Evolutionary conservation across 1,140 invertebrate genomes (phyloP).

Genomic region (Drosophila littoralis): DNA sequence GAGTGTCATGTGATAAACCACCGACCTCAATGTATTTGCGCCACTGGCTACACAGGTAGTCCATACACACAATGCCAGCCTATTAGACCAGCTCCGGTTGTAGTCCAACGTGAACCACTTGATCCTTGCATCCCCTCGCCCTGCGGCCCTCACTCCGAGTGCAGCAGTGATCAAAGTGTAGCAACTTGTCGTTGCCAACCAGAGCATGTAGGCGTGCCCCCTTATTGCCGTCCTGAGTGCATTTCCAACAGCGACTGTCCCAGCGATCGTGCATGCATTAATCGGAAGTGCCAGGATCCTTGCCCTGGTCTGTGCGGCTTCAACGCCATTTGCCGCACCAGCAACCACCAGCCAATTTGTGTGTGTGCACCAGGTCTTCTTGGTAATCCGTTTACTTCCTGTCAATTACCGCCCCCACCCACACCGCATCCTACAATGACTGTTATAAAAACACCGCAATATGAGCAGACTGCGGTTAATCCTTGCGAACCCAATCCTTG

Average conservation of each 20-base stretch:
- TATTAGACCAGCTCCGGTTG: constrained; percentile 86
- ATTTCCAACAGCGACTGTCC: constrained; percentile 88
- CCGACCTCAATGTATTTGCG: constrained; percentile 91
- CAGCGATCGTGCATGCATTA: constrained; percentile 88
- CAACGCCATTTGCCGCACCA: constrained; percentile 88
- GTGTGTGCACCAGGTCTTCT: constrained; percentile 88
- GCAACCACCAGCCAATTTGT: constrained; percentile 88
- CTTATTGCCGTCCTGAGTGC: constrained; percentile 89
- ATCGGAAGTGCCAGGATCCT: constrained; percentile 87
- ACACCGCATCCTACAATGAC: constrained; percentile 83
- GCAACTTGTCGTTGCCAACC: constrained; percentile 89
- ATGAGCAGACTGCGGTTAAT: constrained; percentile 89
- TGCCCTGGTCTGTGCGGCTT: constrained; percentile 87
- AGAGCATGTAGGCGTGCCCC: constrained; percentile 87
- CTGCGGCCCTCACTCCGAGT: constrained; percentile 90
- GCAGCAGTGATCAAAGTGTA: constrained; percentile 87
- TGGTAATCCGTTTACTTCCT: constrained; percentile 89
- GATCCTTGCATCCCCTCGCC: constrained; percentile 89
- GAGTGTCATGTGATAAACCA: constrained; percentile 92
- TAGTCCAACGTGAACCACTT: constrained; percentile 89
- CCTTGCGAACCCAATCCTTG: constrained; percentile 87
- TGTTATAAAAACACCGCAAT: constrained; percentile 89
- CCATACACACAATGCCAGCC: constrained; percentile 90
- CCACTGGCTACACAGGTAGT: constrained; percentile 88
- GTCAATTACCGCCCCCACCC: constrained; percentile 85